Percentiles rank a stretch among this genome's conserved stretches.
These are phyloP conservation scores for Cathartes aura DNA, from an alignment of 2,113 vertebrate genomes.

Conservation along the genomic window DNA sequence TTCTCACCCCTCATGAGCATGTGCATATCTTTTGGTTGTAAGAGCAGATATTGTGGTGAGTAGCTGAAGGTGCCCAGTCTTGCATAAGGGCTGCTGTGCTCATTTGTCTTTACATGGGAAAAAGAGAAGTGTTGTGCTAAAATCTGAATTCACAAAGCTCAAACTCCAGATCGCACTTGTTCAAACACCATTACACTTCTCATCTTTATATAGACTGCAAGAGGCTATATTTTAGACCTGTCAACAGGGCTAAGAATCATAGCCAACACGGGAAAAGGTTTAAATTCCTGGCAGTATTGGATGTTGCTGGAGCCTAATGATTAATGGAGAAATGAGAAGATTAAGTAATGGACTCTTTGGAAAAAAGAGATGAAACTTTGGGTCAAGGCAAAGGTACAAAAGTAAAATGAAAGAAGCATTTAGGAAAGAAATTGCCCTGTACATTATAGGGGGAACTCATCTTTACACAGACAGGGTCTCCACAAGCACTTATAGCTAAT, in stretches of 20 bases:
- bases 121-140: background rate
- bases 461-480: background rate
- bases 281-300: background rate
- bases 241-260: background rate
- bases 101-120: background rate
- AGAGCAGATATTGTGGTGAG: background rate
- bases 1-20: background rate
- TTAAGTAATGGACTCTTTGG: background rate
- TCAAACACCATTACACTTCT: slow-evolving; percentile 6
- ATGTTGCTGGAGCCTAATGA: background rate
- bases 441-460: background rate
- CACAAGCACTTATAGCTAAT: background rate
- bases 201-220: background rate
- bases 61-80: background rate
- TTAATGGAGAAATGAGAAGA: slow-evolving; percentile 29
- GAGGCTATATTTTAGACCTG: background rate
- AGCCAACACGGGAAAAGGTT: background rate
- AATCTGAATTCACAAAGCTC: background rate
- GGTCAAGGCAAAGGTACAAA: background rate
- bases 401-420: background rate
- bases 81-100: background rate
- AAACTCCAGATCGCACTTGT: background rate
- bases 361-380: background rate
- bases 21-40: background rate
- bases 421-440: background rate